A percentile compares a stretch with the other conserved stretches of the same genome.
Conservation (phyloP, 2,797 vertebrate genomes). For the Oreortyx pictus region DNA sequence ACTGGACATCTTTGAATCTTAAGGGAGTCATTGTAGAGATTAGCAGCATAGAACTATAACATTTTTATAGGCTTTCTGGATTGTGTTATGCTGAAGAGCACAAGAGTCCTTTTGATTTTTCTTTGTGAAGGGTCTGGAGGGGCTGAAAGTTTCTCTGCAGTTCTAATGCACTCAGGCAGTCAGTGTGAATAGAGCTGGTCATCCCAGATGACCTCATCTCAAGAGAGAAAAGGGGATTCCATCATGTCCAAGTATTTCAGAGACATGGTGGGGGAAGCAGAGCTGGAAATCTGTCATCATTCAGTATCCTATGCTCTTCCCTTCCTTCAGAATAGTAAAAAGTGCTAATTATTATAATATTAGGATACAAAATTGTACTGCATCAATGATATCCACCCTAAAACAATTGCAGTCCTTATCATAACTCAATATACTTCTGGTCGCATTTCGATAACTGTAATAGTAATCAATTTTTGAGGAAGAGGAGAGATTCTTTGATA, state of each 20-base stretch:
- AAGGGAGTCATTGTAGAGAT: neutral
- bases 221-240: neutral
- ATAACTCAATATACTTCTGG: neutral
- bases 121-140: fast-evolving
- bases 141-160: neutral
- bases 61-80: neutral
- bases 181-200: neutral
- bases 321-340: neutral
- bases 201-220: neutral
- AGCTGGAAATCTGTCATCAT: neutral
- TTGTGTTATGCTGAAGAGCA: neutral
- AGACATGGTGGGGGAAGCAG: neutral
- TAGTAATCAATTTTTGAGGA: neutral
- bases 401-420: neutral
- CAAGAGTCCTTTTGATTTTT: neutral
- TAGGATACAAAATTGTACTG: neutral
- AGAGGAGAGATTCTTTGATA: neutral
- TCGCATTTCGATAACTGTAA: neutral
- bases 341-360: neutral
- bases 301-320: neutral
- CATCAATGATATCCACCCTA: neutral
- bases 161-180: neutral
- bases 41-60: neutral
- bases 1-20: neutral
- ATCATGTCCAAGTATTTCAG: neutral